A percentile compares a stretch with the other conserved stretches of the same genome.
These are phyloP conservation scores for Sebastes itinus DNA, from an alignment of 2,797 vertebrate species.

Conservation along the genomic window DNA sequence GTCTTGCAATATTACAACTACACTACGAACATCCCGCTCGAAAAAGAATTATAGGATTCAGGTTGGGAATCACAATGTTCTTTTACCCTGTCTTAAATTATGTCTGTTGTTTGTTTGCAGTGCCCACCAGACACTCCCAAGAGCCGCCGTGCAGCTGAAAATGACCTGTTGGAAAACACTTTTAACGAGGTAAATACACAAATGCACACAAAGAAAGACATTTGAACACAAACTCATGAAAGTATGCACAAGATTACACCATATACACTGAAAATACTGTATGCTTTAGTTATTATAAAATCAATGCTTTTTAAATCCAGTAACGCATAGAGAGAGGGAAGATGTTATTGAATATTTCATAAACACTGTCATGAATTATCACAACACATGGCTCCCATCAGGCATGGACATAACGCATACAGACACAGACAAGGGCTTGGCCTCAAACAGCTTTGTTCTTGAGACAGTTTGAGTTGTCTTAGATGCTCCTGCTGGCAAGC, in stretches of 20 bases:
- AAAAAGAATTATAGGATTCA: background rate
- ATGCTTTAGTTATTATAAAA: background rate
- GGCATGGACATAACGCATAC: conserved; percentile 1
- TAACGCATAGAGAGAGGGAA: background rate
- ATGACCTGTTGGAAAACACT: conserved; percentile 86
- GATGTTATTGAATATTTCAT: background rate
- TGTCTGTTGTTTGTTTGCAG: conserved; percentile 65
- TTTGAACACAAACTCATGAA: background rate
- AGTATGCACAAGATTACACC: background rate
- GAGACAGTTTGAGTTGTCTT: conserved; percentile 23
- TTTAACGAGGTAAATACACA: conserved; percentile 80
- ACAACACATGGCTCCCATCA: conserved; percentile 24
- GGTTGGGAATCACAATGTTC: background rate
- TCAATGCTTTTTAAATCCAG: background rate
- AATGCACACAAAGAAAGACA: background rate
- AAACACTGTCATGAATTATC: background rate
- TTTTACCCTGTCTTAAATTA: background rate
- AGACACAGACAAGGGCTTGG: conserved; percentile 25
- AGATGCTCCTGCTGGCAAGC: conserved; percentile 41
- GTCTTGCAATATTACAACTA: background rate
- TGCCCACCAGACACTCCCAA: conserved; percentile 89
- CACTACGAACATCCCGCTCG: background rate
- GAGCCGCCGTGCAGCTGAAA: conserved; percentile 91
- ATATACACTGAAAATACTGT: background rate
- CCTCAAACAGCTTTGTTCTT: conserved; percentile 29